Base-by-base conservation (phyloP, 1,140 invertebrate genomes). In the Leptinotarsa texana region DNA sequence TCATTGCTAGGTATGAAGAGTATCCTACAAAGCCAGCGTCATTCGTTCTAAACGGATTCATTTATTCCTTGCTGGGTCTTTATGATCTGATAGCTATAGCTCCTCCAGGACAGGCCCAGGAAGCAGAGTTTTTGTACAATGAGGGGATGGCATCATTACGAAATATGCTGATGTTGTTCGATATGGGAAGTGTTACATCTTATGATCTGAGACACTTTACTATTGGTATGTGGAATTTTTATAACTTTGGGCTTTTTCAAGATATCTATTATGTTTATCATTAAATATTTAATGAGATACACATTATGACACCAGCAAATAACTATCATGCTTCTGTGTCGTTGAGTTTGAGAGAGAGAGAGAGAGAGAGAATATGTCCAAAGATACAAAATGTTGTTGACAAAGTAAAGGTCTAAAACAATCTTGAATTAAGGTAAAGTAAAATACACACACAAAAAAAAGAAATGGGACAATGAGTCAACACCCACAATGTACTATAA, bases 41-140 rank as follows among this genome's bases (percentile, higher is more conserved):
- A 3, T 99, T 98, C 87, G 97, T 99, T 11, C 90, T 99, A 2
- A 99, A 99, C 87, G 98, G 98, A 42, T 99, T 99, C 86, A 98
- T 99, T 80, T 99, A 98, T 87, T 96, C 98, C 0, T 88, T 99
- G 2, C 90, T 99, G 72, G 98, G 98, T 3, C 88, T 99, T 0
- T 98, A 99, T 84, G 98, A 99, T 88, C 86, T 98, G 33, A 91
- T 92, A 79, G 91, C 89, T 80, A 89, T 92, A 18, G 91, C 91
- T 4, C 91, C 89, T 24, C 86, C 86, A 69, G 86, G 86, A 24
- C 85, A 87, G 70, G 88, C 89, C 6, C 21, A 91, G 8, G 91
- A 94, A 83, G 93, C 93, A 15, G 89, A 89, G 65, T 86, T 90
- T 77, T 88, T 98, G 48, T 98, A 94, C 84, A 89, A 93, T 77